A percentile compares a stretch with the other conserved stretches of the same genome.
Evolutionary conservation across 2,113 vertebrate species (phyloP).

Genomic region (Bambusicola thoracicus): DNA sequence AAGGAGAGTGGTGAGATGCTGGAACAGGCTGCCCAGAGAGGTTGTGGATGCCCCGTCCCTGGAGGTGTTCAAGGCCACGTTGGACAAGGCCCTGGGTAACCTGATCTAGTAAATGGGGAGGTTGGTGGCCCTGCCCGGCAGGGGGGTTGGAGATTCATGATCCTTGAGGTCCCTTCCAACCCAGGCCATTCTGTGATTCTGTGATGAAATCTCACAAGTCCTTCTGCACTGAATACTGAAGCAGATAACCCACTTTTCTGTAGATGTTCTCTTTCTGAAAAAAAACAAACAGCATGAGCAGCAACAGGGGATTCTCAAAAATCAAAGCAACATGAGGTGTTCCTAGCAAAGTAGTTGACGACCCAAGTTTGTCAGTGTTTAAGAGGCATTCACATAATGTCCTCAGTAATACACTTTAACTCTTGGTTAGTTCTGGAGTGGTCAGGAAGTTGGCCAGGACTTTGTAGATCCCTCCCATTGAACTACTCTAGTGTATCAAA

Average conservation of each 20-base stretch:
- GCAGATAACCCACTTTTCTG: not conserved
- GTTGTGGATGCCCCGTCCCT: no score
- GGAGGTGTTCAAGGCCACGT: no score
- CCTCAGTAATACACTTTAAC: not conserved
- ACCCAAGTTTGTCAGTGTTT: not conserved
- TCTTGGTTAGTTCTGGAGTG: not conserved
- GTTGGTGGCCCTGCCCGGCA: no score
- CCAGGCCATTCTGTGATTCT: no score
- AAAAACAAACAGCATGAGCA: not conserved
- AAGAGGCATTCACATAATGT: not conserved
- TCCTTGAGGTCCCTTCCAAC: no score
- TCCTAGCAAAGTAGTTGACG: not conserved
- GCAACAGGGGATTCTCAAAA: not conserved
- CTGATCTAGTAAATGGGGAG: no score
- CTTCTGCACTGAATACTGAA: rapidly evolving
- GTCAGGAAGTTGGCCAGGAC: not conserved
- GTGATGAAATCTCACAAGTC: rapidly evolving
- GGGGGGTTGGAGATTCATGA: no score
- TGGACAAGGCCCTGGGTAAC: no score
- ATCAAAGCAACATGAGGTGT: not conserved
- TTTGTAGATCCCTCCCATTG: not conserved
- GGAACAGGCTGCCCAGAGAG: no score
- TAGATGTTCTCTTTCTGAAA: not conserved
- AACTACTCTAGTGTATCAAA: not conserved
- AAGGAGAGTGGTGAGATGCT: no score